A percentile compares a stretch with the other conserved stretches of the same genome.
These are phyloP conservation scores for Pseudorhombus dupliciocellatus DNA, from an alignment of 2,113 vertebrate species.

Conservation along the genomic window DNA sequence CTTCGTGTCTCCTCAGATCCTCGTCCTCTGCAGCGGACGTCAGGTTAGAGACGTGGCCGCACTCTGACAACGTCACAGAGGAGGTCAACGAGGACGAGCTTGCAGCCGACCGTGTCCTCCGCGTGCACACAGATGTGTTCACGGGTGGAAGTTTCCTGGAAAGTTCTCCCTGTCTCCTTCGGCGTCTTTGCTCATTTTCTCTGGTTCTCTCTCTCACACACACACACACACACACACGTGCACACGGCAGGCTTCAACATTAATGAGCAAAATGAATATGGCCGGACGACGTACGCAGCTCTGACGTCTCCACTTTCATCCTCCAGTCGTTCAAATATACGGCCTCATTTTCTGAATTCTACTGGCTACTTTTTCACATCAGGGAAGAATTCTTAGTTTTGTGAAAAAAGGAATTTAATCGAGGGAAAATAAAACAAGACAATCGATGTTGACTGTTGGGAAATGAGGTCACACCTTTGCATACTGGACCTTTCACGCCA, in stretches of 20 bases:
- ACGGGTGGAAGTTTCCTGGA: constrained; percentile 22
- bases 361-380: too few species aligned
- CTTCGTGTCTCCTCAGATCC: constrained; percentile 39
- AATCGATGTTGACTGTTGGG: too few species aligned
- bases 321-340: background rate
- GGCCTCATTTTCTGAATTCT: background rate
- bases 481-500: constrained; percentile 21
- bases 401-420: too few species aligned
- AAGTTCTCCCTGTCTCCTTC: constrained; percentile 19
- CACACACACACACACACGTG: constrained; percentile 7
- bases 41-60: constrained; percentile 49
- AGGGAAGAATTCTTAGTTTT: too few species aligned
- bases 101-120: constrained; percentile 34
- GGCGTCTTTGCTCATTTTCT: background rate
- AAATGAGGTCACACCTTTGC: constrained; percentile 16
- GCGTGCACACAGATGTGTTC: constrained; percentile 45
- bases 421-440: background rate
- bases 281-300: background rate
- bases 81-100: constrained; percentile 30
- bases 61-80: constrained; percentile 36
- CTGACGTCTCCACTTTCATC: background rate
- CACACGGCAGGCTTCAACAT: constrained; percentile 14
- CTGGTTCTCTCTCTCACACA: background rate
- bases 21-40: constrained; percentile 23
- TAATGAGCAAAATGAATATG: constrained; percentile 17